Evolutionary conservation across 2,797 vertebrate species (phyloP).

Genomic region (Aselliscus stoliczkanus): DNA sequence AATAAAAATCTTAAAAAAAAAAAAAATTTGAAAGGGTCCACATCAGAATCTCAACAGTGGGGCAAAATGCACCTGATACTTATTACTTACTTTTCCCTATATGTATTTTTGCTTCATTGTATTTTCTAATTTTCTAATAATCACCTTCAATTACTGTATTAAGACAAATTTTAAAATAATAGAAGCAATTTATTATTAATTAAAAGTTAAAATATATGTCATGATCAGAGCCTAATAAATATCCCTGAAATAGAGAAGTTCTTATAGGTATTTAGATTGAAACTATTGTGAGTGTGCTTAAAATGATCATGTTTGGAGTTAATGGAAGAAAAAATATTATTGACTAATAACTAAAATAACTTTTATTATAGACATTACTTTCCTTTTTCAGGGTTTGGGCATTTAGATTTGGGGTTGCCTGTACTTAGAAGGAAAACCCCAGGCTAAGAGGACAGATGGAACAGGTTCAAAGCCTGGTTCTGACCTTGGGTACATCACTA

Average conservation of each 20-base stretch:
- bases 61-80: neutral
- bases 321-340: neutral
- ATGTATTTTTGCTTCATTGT: neutral
- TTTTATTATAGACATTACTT: neutral
- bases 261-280: neutral
- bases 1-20: no score
- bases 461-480: neutral
- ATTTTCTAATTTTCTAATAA: neutral
- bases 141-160: neutral
- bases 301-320: neutral
- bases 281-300: neutral
- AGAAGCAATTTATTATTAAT: neutral
- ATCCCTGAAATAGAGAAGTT: neutral
- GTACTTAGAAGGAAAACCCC: neutral
- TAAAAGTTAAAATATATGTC: neutral
- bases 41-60: neutral
- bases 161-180: constrained; percentile 1
- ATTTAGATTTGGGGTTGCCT: neutral
- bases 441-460: neutral
- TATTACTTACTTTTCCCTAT: neutral
- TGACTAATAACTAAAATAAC: neutral
- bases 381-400: neutral
- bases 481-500: neutral
- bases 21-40: neutral
- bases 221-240: neutral